Conservation (phyloP, 2,113 vertebrate species). For the Dicrurus megarhynchus region DNA sequence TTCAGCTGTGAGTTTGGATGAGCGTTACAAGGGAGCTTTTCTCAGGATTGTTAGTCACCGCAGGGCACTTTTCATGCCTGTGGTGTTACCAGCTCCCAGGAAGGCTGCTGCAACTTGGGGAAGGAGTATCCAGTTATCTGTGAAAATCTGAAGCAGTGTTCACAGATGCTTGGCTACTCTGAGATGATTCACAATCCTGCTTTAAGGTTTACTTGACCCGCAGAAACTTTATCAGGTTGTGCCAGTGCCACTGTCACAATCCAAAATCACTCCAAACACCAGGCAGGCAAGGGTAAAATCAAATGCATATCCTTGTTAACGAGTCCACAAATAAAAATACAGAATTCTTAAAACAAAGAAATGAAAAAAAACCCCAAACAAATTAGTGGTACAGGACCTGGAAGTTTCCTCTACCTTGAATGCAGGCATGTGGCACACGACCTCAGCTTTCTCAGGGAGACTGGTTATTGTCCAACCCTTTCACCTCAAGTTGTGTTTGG, state of each 20-base stretch:
- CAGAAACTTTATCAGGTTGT: not conserved
- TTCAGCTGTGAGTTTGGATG: not conserved
- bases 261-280: not conserved
- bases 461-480: not conserved
- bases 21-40: not conserved
- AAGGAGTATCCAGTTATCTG: not conserved
- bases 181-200: not conserved
- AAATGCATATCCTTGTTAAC: not conserved
- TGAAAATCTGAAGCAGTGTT: not conserved
- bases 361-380: fast-evolving
- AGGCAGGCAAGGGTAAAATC: not conserved
- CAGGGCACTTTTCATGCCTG: not conserved
- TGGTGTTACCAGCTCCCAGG: not conserved
- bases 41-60: not conserved
- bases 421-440: not conserved
- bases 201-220: not conserved
- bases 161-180: not conserved
- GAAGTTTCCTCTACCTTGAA: not conserved
- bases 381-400: not conserved
- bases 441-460: not conserved
- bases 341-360: not conserved
- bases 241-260: not conserved
- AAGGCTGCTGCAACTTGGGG: not conserved
- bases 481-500: not conserved
- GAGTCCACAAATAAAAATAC: not conserved